Evolutionary conservation across 2,888 invertebrate species (phyloP), one percentile per base, ranked within the genome.

Genomic region (Tachina grossa): DNA sequence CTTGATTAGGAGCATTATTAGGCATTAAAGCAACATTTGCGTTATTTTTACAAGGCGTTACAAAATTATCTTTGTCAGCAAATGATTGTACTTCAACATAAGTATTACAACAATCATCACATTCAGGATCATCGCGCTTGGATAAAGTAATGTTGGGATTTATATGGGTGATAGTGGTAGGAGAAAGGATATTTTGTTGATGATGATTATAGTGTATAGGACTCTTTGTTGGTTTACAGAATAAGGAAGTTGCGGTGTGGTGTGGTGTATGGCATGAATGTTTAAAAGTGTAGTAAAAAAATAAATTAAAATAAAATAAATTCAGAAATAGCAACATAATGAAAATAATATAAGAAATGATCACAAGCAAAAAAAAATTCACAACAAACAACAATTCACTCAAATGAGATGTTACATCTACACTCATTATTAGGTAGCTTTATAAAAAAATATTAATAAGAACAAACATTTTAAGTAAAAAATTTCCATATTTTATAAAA

Each of bases 11-110:
- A 83, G n/a, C 16, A 63, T 87, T 85, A 87, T 83, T 87, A 59
- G 82, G 63, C 75, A 86, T 83, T 84, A 85, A 66, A 55, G 89
- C 79, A 89, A 90, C 88, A 90, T 91, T 80, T 57, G 76, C 47
- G 4, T 63, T 75, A 10, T 43, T 79, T 91, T 92, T 45, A 91
- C 89, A 45, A 92, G 92, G 79, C 93, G 92, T 1, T 93, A 89
- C 22, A 59, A 74, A 43, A 74, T 61, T 79, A 71, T 78, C 65
- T 59, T 77, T 87, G 45, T 66, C 74, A 75, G 55, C 82, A 74
- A 80, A 79, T 53, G 89, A 88, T 82, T 89, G 88, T 83, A 90
- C 83, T 84, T 91, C 91, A 87, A 88, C 88, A 88, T 90, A 91
- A 82, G 90, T 88, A 86, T 91, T 90, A 87, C 89, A 91, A 84